Conservation (phyloP, 2,113 vertebrate species). For the Sorex fumeus region DNA sequence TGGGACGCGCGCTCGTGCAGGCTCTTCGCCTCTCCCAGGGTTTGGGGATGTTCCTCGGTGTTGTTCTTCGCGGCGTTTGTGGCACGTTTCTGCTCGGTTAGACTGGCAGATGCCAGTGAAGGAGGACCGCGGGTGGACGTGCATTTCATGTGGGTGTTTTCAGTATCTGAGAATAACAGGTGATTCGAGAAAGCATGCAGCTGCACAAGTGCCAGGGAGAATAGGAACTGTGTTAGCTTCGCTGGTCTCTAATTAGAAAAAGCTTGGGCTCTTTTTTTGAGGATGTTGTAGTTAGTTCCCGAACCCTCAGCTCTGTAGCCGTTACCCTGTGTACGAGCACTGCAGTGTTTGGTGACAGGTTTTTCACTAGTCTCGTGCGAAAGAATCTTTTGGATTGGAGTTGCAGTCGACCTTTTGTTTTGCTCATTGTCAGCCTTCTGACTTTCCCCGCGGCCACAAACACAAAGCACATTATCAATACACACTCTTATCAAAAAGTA, state of each 20-base stretch:
- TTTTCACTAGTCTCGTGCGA: slow-evolving; percentile 18
- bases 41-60: slow-evolving; percentile 43
- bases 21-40: no score
- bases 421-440: no score
- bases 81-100: slow-evolving; percentile 61
- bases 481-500: slow-evolving; percentile 13
- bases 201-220: slow-evolving; percentile 45
- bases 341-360: neutral
- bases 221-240: slow-evolving; percentile 59
- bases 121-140: slow-evolving; percentile 42
- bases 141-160: slow-evolving; percentile 56
- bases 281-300: slow-evolving; percentile 22
- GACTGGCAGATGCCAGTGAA: slow-evolving; percentile 55
- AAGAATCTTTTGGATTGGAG: slow-evolving; percentile 7
- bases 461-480: no score
- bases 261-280: slow-evolving; percentile 56
- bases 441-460: neutral
- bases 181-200: slow-evolving; percentile 52
- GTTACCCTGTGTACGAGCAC: neutral
- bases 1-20: no score
- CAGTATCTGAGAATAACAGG: slow-evolving; percentile 48
- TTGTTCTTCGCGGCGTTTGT: slow-evolving; percentile 62
- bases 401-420: slow-evolving; percentile 41
- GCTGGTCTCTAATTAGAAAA: slow-evolving; percentile 62
- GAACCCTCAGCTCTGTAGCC: slow-evolving; percentile 14